Evolutionary conservation across 1,140 invertebrate species (phyloP), one percentile per base, ranked within the genome.

Genomic region (Drosophila ogumai): DNA sequence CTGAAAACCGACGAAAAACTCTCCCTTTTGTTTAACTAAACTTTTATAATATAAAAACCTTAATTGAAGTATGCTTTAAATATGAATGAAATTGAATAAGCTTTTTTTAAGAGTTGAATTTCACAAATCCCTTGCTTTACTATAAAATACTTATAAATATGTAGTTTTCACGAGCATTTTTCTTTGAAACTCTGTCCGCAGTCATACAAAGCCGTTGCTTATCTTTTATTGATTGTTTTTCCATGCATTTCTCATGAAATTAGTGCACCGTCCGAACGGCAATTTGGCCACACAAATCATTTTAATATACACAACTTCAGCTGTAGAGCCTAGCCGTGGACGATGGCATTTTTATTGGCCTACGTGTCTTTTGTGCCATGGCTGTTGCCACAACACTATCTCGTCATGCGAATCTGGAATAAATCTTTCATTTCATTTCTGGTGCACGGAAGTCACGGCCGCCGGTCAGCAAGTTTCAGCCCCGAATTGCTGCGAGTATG

Each of bases 351-450:
- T 87, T 84, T 87, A 87, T 88, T 88, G 82, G 85, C 74, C 85
- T 85, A 88, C 84, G 84, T 88, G 84, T 90, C 85, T 67, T 55
- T 73, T 74, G 73, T 80, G 64, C 40, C 22, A 38, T 46, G 38
- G 40, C 41, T 44, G 9, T 55, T 54, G 71, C 75, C 64, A 74
- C 63, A 68, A 75, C 44, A 46, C 77, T 85, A 90, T 90, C 85
- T 79, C 78, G 63, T 85, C 85, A 90, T 79, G 85, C 66, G 74
- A 90, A 90, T 90, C 85, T 81, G 52, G 65, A 85, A 90, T 90
- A 90, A 90, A 90, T 90, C 85, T 90, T 72, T 65, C 75, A 90
- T 75, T 84, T 57, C 74, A 73, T 73, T 72, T 81, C 81, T 81
- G 69, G 67, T 79, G 54, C 81, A 79, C 85, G 85, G 81, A 90